A percentile compares a stretch with the other conserved stretches of the same genome.
phyloP scores from a whole-genome alignment of 2,888 invertebrate species.

The Cybosia mesomella region DNA sequence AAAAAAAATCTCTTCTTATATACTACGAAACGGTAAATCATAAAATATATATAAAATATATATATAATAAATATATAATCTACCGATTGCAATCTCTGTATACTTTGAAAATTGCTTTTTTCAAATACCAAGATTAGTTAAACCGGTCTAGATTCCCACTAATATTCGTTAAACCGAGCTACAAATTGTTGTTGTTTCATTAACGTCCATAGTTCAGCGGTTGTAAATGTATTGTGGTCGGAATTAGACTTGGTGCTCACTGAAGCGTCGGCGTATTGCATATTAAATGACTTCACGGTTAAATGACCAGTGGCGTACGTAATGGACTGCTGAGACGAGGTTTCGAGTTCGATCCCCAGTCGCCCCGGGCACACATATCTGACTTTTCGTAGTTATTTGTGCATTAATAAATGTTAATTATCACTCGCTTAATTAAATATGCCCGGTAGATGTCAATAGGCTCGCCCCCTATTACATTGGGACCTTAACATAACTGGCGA shows the following conservation, averaged over 20 bases:
- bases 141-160: neutral
- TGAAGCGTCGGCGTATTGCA: neutral
- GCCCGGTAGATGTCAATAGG: no score
- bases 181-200: conserved; percentile 17
- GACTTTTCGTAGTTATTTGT: no score
- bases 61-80: neutral
- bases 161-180: conserved; percentile 7
- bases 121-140: conserved; percentile 9
- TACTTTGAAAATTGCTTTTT: neutral
- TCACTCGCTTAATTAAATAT: no score
- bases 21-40: neutral
- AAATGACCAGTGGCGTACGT: no score
- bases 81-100: neutral
- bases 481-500: no score
- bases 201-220: conserved; percentile 12
- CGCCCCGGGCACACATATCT: no score
- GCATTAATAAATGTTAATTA: no score
- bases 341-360: no score
- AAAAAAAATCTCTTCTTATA: neutral
- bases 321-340: no score
- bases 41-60: neutral
- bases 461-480: no score
- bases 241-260: neutral
- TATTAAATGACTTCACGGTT: neutral
- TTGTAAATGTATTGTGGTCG: conserved; percentile 17